These are phyloP conservation scores for Andrena bucephala DNA, from an alignment of 2,888 invertebrate species.

Conservation along the genomic window DNA sequence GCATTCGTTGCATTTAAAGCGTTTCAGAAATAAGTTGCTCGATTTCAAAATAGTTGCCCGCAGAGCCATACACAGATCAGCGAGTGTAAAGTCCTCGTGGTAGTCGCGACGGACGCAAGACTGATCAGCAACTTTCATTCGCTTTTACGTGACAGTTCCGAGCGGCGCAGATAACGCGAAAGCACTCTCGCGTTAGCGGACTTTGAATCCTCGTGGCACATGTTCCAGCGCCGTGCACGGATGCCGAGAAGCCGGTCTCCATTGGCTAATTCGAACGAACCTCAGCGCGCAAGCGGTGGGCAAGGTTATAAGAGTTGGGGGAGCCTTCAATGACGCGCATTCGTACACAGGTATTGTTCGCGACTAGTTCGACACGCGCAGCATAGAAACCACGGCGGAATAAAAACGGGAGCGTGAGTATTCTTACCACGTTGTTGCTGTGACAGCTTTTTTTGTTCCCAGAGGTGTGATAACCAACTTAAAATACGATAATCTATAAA, in stretches of 20 bases:
- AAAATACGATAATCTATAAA: background rate
- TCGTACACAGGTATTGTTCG: constrained; percentile 43
- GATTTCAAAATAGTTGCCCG: background rate
- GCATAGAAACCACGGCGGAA: background rate
- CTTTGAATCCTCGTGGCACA: constrained; percentile 54
- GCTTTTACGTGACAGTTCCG: constrained; percentile 14
- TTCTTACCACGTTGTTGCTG: background rate
- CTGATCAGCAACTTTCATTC: constrained; percentile 7
- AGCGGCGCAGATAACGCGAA: constrained; percentile 35
- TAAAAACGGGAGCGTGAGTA: constrained; percentile 16
- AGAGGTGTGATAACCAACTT: background rate
- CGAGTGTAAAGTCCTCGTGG: constrained; percentile 24
- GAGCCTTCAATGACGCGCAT: constrained; percentile 41
- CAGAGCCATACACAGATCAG: background rate
- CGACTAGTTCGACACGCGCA: background rate
- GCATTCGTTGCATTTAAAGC: background rate
- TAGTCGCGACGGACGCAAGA: background rate
- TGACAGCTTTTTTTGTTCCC: too few species aligned
- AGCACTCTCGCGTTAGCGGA: constrained; percentile 34
- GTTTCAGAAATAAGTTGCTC: background rate
- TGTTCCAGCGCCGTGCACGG: constrained; percentile 17
- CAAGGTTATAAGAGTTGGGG: constrained; percentile 64
- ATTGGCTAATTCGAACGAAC: constrained; percentile 60
- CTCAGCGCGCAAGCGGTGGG: constrained; percentile 64
- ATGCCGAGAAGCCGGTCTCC: constrained; percentile 12